Base-by-base conservation (phyloP, 2,888 invertebrate species). In the Cryptus viduatorius region DNA sequence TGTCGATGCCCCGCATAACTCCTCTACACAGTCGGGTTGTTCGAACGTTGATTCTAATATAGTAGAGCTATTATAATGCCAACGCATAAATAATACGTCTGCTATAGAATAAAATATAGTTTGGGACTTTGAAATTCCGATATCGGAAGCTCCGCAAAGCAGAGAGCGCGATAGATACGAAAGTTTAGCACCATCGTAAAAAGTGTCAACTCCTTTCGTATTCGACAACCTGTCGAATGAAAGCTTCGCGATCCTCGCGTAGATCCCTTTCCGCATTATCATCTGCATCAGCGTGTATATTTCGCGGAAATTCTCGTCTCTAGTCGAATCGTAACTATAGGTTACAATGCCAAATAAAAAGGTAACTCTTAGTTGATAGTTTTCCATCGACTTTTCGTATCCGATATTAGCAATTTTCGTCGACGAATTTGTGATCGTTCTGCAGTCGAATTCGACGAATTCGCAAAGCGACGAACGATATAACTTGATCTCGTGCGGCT, bases 141-240 rank as follows among this genome's bases (percentile, higher is more conserved):
- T 37, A 53, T 16, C 44, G n/a, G 31, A 44, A 16, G 37, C 14
- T 42, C 19, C 64, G 19, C n/a, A 50, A 68, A 64, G 19, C 50
- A 16, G n/a, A 24, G 61, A 19, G 29, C 8, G 64, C 73, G 12
- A 65, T 72, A 31, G 50, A 56, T 69, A 53, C 19, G 53, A 19
- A 12, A 61, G 10, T 79, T 61, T 61, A 72, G 56, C 19, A 44
- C 19, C 67, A 14, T 65, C 44, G 19, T 29, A 14, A 78, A 48
- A 78, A 77, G 59, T 78, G 67, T 72, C 77, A 72, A 77, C 76
- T 59, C 67, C 72, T 19, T 67, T 77, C 44, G 48, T 48, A 48
- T 77, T 72, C 67, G 67, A 59, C 67, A 64, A 78, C 65, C 77
- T 77, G 82, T 77, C 82, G 67, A 37, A 44, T 48, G 29, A 53